phyloP scores from a whole-genome alignment of 2,113 vertebrate genomes.

The Romanogobio albipinnatus region DNA sequence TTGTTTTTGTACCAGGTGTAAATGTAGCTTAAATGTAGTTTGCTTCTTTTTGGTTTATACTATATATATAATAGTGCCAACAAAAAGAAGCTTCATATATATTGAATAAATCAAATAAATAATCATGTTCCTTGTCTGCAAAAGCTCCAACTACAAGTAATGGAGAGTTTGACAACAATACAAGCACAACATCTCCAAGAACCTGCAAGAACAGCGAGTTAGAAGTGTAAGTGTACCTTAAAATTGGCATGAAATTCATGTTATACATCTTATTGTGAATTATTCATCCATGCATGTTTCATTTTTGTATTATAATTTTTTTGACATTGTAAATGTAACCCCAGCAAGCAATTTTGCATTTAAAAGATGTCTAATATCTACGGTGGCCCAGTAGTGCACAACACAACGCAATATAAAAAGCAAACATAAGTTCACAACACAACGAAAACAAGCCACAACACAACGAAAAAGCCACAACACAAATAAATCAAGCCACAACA shows the following conservation, averaged over 20 bases:
- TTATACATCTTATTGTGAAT: not conserved
- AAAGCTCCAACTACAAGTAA: constrained; percentile 96
- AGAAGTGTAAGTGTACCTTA: constrained; percentile 70
- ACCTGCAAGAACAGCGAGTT: constrained; percentile 92
- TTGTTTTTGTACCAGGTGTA: not conserved
- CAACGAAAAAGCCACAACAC: too few relatives aligned
- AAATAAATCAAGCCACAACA: too few relatives aligned
- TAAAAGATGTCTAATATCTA: too few relatives aligned
- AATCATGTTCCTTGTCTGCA: constrained; percentile 52
- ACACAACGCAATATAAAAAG: too few relatives aligned
- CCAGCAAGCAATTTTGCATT: too few relatives aligned
- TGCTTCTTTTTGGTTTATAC: not conserved
- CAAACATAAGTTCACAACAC: too few relatives aligned
- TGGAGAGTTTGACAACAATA: constrained; percentile 81
- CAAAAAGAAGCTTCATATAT: not conserved
- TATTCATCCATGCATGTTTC: not conserved
- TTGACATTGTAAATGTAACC: too few relatives aligned
- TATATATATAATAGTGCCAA: not conserved
- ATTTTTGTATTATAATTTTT: not conserved
- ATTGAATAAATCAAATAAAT: not conserved
- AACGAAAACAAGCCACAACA: too few relatives aligned
- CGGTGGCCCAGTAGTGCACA: too few relatives aligned
- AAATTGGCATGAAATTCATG: not conserved
- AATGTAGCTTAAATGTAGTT: not conserved
- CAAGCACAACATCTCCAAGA: constrained; percentile 71